A percentile compares a stretch with the other conserved stretches of the same genome.
Evolutionary conservation across 2,797 vertebrate genomes (phyloP).

Genomic region (Scleropages formosus): DNA sequence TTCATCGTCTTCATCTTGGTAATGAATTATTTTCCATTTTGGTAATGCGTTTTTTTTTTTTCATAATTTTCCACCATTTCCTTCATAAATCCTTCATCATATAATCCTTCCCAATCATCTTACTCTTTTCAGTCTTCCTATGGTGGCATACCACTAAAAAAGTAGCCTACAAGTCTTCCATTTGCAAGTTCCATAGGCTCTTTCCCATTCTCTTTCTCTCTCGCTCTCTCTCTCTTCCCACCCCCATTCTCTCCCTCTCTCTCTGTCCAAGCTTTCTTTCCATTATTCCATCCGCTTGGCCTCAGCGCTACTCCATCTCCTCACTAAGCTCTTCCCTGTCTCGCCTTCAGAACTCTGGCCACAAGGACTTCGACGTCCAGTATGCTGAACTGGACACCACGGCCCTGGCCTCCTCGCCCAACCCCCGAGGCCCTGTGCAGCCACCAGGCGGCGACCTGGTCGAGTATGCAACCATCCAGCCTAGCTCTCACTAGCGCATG

Average conservation of each 20-base stretch:
- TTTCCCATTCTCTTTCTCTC: slow-evolving; percentile 29
- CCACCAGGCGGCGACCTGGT: slow-evolving; percentile 82
- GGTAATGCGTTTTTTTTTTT: not conserved
- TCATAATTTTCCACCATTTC: slow-evolving; percentile 33
- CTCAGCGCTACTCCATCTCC: slow-evolving; percentile 54
- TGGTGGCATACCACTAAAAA: slow-evolving; percentile 24
- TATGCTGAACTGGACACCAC: slow-evolving; percentile 93
- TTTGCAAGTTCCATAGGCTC: no score
- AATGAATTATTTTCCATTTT: slow-evolving; percentile 9
- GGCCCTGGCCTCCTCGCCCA: slow-evolving; percentile 82
- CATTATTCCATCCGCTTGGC: slow-evolving; percentile 2
- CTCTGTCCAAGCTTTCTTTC: not conserved
- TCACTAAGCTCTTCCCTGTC: slow-evolving; percentile 70
- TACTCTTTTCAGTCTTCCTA: slow-evolving; percentile 13
- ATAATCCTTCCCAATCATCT: slow-evolving; percentile 27
- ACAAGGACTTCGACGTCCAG: slow-evolving; percentile 86
- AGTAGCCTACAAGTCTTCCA: not conserved
- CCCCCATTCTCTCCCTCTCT: slow-evolving; percentile 23
- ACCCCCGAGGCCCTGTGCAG: slow-evolving; percentile 74
- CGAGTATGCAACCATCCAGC: slow-evolving; percentile 92
- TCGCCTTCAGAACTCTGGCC: slow-evolving; percentile 82
- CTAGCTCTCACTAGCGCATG: slow-evolving; percentile 85
- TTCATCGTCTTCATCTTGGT: slow-evolving; percentile 25
- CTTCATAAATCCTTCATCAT: not conserved
- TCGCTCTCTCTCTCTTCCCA: slow-evolving; percentile 20